phyloP scores from a whole-genome alignment of 2,888 invertebrate genomes.

The Troilus luridus region DNA sequence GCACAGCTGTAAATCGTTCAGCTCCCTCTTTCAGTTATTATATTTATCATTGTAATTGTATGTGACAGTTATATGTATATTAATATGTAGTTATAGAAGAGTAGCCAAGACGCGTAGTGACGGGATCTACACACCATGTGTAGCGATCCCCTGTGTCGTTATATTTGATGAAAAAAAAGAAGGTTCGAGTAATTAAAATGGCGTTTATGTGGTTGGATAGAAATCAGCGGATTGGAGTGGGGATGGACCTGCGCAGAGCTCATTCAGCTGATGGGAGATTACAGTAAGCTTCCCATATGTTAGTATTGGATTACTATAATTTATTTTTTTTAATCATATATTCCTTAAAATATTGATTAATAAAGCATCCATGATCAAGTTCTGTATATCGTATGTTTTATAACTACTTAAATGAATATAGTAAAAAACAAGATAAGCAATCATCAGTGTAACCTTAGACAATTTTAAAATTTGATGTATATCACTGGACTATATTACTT shows the following conservation, averaged over 20 bases:
- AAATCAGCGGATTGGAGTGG: neutral
- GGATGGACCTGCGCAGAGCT: neutral
- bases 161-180: neutral
- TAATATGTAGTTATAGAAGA: no score
- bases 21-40: neutral
- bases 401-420: neutral
- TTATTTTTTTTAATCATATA: neutral
- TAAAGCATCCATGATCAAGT: neutral
- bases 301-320: neutral
- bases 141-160: neutral
- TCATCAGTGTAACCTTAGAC: no score
- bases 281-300: conserved; percentile 33
- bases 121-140: neutral
- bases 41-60: neutral
- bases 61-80: neutral
- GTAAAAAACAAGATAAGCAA: no score
- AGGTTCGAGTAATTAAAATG: neutral
- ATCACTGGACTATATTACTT: no score
- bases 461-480: no score
- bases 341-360: neutral
- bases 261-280: neutral
- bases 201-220: neutral
- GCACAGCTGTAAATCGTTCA: neutral
- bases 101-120: neutral
- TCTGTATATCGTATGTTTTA: neutral